Evolutionary conservation across 2,797 vertebrate species (phyloP).

Genomic region (Clarias pachynema): DNA sequence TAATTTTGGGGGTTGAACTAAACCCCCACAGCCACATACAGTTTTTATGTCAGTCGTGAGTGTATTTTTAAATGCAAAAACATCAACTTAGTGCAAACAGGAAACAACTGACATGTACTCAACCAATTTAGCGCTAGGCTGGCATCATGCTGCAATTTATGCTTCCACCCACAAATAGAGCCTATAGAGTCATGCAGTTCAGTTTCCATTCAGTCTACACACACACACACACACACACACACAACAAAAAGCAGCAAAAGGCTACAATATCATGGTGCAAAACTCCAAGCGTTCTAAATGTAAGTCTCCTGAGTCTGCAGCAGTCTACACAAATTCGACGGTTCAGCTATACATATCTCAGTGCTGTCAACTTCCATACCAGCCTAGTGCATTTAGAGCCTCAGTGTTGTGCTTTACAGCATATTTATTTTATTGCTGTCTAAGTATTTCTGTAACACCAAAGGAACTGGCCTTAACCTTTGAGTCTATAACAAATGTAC

Average conservation of each 20-base stretch:
- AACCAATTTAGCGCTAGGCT: constrained; percentile 3
- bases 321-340: not conserved
- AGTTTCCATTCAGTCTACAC: not conserved
- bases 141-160: not conserved
- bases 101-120: not conserved
- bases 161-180: not conserved
- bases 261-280: constrained; percentile 33
- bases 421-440: constrained; percentile 12
- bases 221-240: constrained; percentile 18
- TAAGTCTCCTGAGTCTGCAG: constrained; percentile 33
- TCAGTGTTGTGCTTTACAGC: not conserved
- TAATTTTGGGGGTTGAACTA: not conserved
- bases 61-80: constrained; percentile 5
- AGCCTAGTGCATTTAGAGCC: too few relatives aligned
- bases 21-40: not conserved
- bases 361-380: not conserved
- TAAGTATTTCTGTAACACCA: not conserved
- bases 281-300: constrained; percentile 6
- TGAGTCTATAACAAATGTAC: not conserved
- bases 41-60: not conserved
- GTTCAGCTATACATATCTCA: not conserved
- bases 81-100: not conserved
- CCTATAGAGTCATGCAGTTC: not conserved
- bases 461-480: not conserved
- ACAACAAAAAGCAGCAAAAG: constrained; percentile 27